These are phyloP conservation scores for Candoia aspera DNA, from an alignment of 2,113 vertebrate species.

Conservation along the genomic window DNA sequence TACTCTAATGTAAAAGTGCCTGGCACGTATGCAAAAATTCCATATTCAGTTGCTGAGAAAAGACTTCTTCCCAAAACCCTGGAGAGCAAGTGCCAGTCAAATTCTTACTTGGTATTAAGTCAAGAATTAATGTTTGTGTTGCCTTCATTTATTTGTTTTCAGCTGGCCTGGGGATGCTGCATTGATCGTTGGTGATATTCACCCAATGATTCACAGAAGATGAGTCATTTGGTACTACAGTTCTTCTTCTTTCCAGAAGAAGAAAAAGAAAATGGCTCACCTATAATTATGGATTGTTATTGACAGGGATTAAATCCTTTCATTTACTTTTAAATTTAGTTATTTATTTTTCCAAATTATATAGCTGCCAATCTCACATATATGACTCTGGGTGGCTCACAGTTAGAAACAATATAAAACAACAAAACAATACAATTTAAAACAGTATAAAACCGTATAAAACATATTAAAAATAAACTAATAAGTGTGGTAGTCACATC, in stretches of 20 bases:
- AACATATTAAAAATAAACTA: not conserved
- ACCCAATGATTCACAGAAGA: not conserved
- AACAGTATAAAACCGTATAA: not conserved
- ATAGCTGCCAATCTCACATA: not conserved
- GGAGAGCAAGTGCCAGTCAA: not conserved
- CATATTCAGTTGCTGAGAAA: not conserved
- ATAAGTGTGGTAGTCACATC: not conserved
- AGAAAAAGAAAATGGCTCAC: not conserved
- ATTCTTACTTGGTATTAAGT: not conserved
- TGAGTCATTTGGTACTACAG: not conserved
- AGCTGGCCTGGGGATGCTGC: not conserved
- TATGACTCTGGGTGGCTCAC: not conserved
- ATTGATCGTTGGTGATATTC: not conserved
- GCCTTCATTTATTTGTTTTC: not conserved
- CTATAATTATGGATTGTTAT: not conserved
- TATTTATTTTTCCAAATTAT: not conserved
- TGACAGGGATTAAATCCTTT: not conserved
- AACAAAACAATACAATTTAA: not conserved
- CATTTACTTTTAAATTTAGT: not conserved
- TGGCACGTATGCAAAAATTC: not conserved
- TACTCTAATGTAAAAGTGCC: not conserved
- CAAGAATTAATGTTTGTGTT: not conserved
- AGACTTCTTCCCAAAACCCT: not conserved
- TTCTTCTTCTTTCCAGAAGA: not conserved
- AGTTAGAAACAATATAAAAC: not conserved